phyloP scores from a whole-genome alignment of 1,140 invertebrate species.

The Probaryconus sp. region DNA sequence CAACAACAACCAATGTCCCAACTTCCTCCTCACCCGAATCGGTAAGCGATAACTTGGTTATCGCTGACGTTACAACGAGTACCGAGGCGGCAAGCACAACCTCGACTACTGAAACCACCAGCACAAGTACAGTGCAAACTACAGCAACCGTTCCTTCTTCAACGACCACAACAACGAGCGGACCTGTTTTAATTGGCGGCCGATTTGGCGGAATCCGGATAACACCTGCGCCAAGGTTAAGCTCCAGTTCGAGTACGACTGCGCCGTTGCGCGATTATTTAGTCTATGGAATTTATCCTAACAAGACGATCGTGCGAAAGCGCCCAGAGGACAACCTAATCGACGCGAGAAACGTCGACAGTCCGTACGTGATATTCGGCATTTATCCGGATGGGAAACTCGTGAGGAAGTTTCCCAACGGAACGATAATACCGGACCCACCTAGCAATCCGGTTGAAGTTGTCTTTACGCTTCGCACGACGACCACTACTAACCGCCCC shows the following conservation, averaged over 20 bases:
- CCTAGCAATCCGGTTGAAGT: slow-evolving; percentile 78
- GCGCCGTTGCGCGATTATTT: slow-evolving; percentile 83
- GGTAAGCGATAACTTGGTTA: slow-evolving; percentile 64
- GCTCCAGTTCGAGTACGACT: slow-evolving; percentile 70
- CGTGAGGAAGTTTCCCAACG: slow-evolving; percentile 85
- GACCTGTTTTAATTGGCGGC: slow-evolving; percentile 50
- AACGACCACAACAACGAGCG: slow-evolving; percentile 15
- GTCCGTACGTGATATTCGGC: slow-evolving; percentile 84
- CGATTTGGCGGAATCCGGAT: slow-evolving; percentile 70
- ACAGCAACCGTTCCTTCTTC: slow-evolving; percentile 40
- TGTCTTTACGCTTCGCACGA: slow-evolving; percentile 76
- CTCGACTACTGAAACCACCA: slow-evolving; percentile 55
- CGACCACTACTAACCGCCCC: slow-evolving; percentile 75
- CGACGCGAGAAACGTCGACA: slow-evolving; percentile 82
- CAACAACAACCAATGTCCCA: slow-evolving; percentile 36
- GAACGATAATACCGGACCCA: slow-evolving; percentile 84
- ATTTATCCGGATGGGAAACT: slow-evolving; percentile 85
- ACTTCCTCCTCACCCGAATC: slow-evolving; percentile 63
- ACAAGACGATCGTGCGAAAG: slow-evolving; percentile 86
- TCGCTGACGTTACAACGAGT: slow-evolving; percentile 53
- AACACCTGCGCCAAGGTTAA: slow-evolving; percentile 72
- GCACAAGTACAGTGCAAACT: slow-evolving; percentile 51
- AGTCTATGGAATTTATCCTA: slow-evolving; percentile 85
- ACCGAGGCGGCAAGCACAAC: slow-evolving; percentile 45
- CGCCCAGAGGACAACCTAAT: slow-evolving; percentile 82